Evolutionary conservation across 2,888 invertebrate species (phyloP), one percentile per base, ranked within the genome.

Genomic region (Conomelus anceps): DNA sequence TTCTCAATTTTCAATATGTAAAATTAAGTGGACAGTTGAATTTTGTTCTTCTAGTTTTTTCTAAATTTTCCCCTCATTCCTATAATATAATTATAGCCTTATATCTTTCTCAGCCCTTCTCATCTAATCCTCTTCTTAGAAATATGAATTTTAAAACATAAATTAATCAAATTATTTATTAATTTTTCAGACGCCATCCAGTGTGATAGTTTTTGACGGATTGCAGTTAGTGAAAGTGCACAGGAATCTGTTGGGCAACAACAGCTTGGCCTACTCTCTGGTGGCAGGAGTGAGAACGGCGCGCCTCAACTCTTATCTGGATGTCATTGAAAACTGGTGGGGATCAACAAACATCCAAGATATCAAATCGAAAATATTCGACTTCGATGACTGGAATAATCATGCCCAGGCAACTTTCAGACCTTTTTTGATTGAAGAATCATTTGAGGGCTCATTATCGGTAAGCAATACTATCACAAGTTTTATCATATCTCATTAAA

Each of bases 351-450:
- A 96, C 89, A 96, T 97, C 88, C 94, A 94, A 6, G 94, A 95
- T 89, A 99, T 99, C 89, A 95, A 96, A 91, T 95, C 95, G 88
- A 95, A 96, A 92, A 98, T 99, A 92, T 99, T 99, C 93, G 99
- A 99, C 93, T 99, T 99, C 93, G 99, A 99, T 93, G 99, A 99
- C 93, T 99, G 99, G 99, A 99, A 99, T 93, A 98, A 98, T 93
- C 98, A 98, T 93, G 99, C 99, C 0, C 96, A 99, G 88, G 99
- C 99, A 0, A 95, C 96, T 20, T 99, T 97, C 93, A 95, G 96
- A 89, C 99, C 99, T 0, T 99, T 96, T 93, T 94, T 99, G 89
- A 95, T 96, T 0, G 96, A 96, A 92, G 96, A 97, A 91, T 94
- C 95, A 88, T 95, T 97, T 92, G 96, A 97, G 91, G 95, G 97